Percentiles rank a stretch among this genome's conserved stretches.
These are phyloP conservation scores for Papilio demoleus DNA, from an alignment of 2,888 invertebrate genomes.

Conservation along the genomic window DNA sequence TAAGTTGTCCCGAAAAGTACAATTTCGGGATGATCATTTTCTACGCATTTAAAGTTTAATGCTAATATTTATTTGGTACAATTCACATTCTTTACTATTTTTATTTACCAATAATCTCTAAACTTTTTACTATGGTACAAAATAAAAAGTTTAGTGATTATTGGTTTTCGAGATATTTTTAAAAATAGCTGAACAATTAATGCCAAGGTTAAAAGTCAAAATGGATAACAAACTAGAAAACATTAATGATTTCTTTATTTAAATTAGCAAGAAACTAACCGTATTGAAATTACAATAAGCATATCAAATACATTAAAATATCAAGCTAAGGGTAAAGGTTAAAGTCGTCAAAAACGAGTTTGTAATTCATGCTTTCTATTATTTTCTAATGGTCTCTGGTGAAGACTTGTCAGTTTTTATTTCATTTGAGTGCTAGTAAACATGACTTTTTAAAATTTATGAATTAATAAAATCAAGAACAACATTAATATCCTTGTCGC, in stretches of 20 bases:
- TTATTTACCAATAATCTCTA: no score
- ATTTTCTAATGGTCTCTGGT: not conserved
- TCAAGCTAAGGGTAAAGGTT: constrained; percentile 5
- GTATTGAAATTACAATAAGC: constrained; percentile 5
- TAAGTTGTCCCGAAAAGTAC: not conserved
- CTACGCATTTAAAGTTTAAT: not conserved
- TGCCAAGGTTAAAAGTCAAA: constrained; percentile 28
- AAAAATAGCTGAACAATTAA: not conserved
- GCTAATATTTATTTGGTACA: not conserved
- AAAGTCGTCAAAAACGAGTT: not conserved
- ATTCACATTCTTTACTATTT: not conserved
- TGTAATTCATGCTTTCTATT: constrained; percentile 6
- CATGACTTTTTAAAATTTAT: no score
- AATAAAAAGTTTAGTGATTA: not conserved
- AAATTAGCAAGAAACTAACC: not conserved
- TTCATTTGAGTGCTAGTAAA: no score
- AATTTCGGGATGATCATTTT: not conserved
- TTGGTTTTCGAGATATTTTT: not conserved
- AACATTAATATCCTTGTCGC: no score
- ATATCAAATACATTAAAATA: constrained; percentile 6
- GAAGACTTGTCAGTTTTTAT: not conserved
- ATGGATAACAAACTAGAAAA: constrained; percentile 1
- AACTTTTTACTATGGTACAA: not conserved
- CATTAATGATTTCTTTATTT: not conserved
- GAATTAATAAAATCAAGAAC: no score